These are phyloP conservation scores for Coregonus suidteri DNA, from an alignment of 2,797 vertebrate species.

Conservation along the genomic window DNA sequence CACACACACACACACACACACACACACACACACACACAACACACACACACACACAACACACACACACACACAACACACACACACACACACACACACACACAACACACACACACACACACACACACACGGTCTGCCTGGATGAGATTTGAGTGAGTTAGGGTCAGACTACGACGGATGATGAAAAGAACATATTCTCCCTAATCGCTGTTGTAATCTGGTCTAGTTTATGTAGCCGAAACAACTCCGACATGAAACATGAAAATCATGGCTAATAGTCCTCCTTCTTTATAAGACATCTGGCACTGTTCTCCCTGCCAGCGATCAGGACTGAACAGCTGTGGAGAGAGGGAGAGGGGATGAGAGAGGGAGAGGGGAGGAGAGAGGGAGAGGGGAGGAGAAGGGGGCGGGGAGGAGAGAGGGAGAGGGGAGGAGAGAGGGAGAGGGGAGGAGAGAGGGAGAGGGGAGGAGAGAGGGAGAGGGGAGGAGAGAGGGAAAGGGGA, in stretches of 20 bases:
- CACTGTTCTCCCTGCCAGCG: slow-evolving; percentile 5
- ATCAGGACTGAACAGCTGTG: slow-evolving; percentile 40
- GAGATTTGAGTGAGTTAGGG: slow-evolving; percentile 2
- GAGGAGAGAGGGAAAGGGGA: too few relatives aligned
- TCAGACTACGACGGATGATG: background rate
- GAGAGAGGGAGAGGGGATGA: background rate
- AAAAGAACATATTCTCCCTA: slow-evolving; percentile 16
- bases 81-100: too few relatives aligned
- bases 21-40: too few relatives aligned
- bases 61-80: too few relatives aligned
- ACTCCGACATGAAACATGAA: slow-evolving; percentile 7
- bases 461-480: too few relatives aligned
- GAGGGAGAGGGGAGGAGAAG: too few relatives aligned
- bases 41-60: too few relatives aligned
- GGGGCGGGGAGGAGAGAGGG: background rate
- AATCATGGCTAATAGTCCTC: slow-evolving; percentile 8
- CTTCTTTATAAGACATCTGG: slow-evolving; percentile 11
- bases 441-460: too few relatives aligned
- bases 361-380: too few relatives aligned
- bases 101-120: background rate
- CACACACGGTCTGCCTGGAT: background rate
- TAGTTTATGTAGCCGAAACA: slow-evolving; percentile 6
- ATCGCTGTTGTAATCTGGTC: slow-evolving; percentile 20
- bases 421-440: too few relatives aligned
- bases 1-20: background rate